A percentile compares a stretch with the other conserved stretches of the same genome.
Evolutionary conservation across 2,113 vertebrate genomes (phyloP).

Genomic region (Baryphthengus martii): DNA sequence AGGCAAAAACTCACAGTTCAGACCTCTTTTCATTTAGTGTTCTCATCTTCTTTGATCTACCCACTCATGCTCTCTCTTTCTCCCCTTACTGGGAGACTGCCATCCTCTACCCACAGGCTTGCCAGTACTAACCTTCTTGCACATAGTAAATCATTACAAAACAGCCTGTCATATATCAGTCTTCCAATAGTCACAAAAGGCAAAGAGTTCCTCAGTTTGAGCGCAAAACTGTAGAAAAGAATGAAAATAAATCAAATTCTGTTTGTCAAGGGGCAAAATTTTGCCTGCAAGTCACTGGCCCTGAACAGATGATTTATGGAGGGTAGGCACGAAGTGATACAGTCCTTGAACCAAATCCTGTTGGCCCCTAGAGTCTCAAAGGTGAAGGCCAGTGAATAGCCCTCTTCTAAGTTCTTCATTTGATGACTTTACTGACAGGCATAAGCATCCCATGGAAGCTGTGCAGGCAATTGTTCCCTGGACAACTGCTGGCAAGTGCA

Average conservation of each 20-base stretch:
- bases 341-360: conserved; percentile 25
- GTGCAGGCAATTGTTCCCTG: not conserved
- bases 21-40: not conserved
- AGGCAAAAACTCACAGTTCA: not conserved
- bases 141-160: not conserved
- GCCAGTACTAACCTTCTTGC: not conserved
- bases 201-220: not conserved
- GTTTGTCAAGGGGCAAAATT: conserved; percentile 17
- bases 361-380: not conserved
- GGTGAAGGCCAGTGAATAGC: not conserved
- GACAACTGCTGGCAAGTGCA: not conserved
- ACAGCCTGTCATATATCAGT: not conserved
- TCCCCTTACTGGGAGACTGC: not conserved
- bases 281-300: conserved; percentile 16
- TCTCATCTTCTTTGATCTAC: not conserved
- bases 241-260: conserved; percentile 35
- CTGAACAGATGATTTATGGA: conserved; percentile 23
- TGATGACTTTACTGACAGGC: not conserved
- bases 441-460: not conserved
- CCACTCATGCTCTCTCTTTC: not conserved
- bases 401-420: not conserved
- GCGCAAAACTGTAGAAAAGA: conserved; percentile 1
- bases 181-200: not conserved
- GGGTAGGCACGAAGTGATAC: not conserved
- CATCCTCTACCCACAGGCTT: not conserved